Base-by-base conservation (phyloP, 1,140 invertebrate species). In the Drosophila albomicans region DNA sequence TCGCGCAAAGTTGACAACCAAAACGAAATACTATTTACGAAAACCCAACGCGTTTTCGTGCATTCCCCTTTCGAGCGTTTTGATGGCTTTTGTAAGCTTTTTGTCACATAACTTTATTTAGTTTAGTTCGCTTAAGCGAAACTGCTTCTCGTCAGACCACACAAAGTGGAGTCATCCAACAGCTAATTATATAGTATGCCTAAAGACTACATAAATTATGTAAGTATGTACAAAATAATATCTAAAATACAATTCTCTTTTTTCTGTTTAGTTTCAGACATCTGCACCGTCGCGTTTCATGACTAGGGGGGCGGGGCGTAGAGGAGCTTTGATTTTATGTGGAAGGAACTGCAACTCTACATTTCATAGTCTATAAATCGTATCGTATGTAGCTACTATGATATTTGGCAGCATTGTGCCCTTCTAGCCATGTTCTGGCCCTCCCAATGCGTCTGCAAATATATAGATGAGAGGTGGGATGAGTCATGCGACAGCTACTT, bases 371-470 rank as follows among this genome's bases (percentile, higher is more conserved):
- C 79, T 74, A 63, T 10, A 38, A 11, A 11, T 25, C 20, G 20
- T 25, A 25, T 25, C 6, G 10, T 2, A 38, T 38, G 35, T 76
- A 49, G 79, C 67, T 91, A 91, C 85, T 91, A 91, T 78, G 89
- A 91, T 85, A 91, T 79, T 75, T 81, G 81, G 71, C 89, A 91
- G 81, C 89, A 91, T 86, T 91, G 89, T 51, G 89, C 89, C 86
- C 65, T 91, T 77, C 89, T 82, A 79, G 76, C 68, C 68, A 82
- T 78, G 79, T 70, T 80, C 64, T 79, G 82, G 75, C 77, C 59
- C 71, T 91, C 89, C 82, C 84, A 91, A 82, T 81, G 75, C 74
- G 79, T 91, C 89, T 91, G 89, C 56, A 91, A 91, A 91, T 91
- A 91, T 78, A 91, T 86, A 81, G 86, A 89, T 87, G 84, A 84